These are phyloP conservation scores for Theropithecus gelada DNA, from an alignment of 2,113 vertebrate genomes.

Conservation along the genomic window DNA sequence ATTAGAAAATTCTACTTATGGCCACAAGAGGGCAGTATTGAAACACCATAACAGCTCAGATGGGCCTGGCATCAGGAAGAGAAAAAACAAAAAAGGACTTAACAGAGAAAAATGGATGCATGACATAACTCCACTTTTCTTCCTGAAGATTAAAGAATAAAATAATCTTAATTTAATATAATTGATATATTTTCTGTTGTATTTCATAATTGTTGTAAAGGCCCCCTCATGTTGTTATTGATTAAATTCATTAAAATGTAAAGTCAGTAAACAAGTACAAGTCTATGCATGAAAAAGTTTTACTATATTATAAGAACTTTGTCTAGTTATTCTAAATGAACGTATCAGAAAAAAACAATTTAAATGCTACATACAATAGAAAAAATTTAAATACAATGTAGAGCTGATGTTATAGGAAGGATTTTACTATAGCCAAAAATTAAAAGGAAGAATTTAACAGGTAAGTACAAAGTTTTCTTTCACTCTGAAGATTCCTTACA, in stretches of 20 bases:
- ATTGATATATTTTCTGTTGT: accelerated
- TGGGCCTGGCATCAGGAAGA: background rate
- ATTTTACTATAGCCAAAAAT: background rate
- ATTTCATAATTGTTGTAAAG: background rate
- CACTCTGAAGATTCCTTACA: background rate
- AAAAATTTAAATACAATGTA: background rate
- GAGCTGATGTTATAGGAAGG: background rate
- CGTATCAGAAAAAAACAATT: background rate
- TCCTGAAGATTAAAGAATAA: background rate
- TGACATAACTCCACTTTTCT: background rate
- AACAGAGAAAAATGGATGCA: background rate
- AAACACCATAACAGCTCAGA: background rate
- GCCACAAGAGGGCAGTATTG: conserved; percentile 59
- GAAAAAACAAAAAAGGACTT: background rate
- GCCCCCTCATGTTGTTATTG: background rate
- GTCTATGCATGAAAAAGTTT: background rate
- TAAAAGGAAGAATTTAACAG: background rate
- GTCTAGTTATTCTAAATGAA: background rate
- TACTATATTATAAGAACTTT: background rate
- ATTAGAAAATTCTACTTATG: background rate
- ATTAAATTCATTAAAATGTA: background rate
- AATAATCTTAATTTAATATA: background rate
- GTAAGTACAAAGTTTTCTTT: background rate
- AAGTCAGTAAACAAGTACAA: background rate
- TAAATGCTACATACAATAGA: background rate